Conservation (phyloP, 1,140 invertebrate genomes). For the Euwallacea similis region DNA sequence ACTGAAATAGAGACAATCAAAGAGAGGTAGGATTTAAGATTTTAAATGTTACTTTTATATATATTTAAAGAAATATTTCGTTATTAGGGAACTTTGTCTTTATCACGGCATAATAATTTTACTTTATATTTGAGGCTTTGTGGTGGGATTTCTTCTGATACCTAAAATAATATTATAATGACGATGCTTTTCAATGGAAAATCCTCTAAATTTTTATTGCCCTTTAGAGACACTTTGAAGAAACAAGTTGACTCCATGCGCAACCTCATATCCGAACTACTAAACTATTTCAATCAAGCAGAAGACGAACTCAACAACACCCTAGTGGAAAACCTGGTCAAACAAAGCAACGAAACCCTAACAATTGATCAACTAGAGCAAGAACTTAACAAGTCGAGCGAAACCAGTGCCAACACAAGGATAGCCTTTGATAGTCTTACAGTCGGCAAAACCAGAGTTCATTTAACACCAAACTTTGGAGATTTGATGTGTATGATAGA, state of each 20-base stretch:
- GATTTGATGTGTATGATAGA: constrained; percentile 65
- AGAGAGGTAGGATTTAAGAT: constrained; percentile 40
- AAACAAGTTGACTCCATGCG: constrained; percentile 61
- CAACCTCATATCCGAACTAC: constrained; percentile 64
- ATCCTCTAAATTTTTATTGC: not conserved
- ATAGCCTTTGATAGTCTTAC: constrained; percentile 34
- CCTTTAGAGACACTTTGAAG: constrained; percentile 62
- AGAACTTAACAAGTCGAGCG: constrained; percentile 34
- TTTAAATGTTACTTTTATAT: not conserved
- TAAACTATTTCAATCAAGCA: constrained; percentile 70
- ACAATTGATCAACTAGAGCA: constrained; percentile 44
- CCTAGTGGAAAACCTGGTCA: constrained; percentile 66
- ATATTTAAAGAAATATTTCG: no score
- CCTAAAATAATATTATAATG: not conserved
- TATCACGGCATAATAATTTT: not conserved
- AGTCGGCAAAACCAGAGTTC: constrained; percentile 59
- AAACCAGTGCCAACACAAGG: constrained; percentile 30
- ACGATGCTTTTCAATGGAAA: no score
- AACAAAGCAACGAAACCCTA: constrained; percentile 49
- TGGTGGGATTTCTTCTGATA: constrained; percentile 2
- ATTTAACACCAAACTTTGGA: constrained; percentile 69
- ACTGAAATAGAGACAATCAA: constrained; percentile 45
- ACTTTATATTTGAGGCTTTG: constrained; percentile 5
- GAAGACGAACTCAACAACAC: constrained; percentile 78
- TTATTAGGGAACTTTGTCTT: no score